These are phyloP conservation scores for Isotomurus palustris DNA, from an alignment of 2,888 invertebrate species.

Conservation along the genomic window DNA sequence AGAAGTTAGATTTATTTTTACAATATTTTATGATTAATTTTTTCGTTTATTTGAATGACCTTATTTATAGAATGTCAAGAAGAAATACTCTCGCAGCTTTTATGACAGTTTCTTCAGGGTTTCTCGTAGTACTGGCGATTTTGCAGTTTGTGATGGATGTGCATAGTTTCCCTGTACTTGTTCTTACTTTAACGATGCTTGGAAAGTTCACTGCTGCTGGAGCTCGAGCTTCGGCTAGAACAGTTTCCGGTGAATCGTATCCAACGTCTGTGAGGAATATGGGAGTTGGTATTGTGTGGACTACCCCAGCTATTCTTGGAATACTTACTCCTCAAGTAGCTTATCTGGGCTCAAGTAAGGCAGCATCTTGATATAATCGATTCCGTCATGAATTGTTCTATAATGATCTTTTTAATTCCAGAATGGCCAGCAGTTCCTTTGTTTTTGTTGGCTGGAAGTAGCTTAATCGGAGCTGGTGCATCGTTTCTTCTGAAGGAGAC, in stretches of 20 bases:
- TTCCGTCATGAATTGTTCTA: no score
- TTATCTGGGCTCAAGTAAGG: constrained; percentile 25
- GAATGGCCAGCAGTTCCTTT: constrained; percentile 36
- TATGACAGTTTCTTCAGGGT: constrained; percentile 11
- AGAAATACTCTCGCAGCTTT: constrained; percentile 3
- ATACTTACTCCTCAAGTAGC: constrained; percentile 39
- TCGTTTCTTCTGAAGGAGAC: constrained; percentile 35
- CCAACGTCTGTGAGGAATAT: constrained; percentile 35
- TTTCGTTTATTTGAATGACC: no score
- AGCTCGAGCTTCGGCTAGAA: constrained; percentile 24
- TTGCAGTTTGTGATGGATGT: neutral
- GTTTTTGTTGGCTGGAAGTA: constrained; percentile 32
- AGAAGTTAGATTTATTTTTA: no score
- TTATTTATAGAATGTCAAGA: no score
- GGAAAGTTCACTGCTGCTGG: constrained; percentile 36
- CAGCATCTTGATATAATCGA: no score
- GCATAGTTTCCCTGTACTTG: constrained; percentile 1
- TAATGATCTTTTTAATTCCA: constrained; percentile 13
- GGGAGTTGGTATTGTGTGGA: constrained; percentile 32
- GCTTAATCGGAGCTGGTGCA: constrained; percentile 26
- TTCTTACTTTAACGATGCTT: constrained; percentile 27
- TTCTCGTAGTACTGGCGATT: constrained; percentile 24
- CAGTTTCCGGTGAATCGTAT: constrained; percentile 34
- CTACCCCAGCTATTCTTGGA: constrained; percentile 28
- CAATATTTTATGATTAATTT: no score